phyloP scores from a whole-genome alignment of 2,888 invertebrate genomes.

The Archaeoteleia sp. region DNA sequence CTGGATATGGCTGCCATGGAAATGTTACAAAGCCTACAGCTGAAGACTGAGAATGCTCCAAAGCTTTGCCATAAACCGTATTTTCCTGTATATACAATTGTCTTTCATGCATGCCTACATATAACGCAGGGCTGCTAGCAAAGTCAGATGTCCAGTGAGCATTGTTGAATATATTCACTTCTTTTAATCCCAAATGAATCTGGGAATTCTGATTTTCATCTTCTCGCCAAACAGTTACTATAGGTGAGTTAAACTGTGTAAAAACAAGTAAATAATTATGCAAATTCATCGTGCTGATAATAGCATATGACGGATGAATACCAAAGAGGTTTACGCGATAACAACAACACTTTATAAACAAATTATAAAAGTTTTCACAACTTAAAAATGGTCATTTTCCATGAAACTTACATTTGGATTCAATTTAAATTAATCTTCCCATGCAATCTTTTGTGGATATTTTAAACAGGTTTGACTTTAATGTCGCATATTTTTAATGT shows the following conservation, averaged over 20 bases:
- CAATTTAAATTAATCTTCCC: too few relatives aligned
- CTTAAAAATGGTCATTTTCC: too few relatives aligned
- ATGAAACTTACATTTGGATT: too few relatives aligned
- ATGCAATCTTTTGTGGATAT: too few relatives aligned
- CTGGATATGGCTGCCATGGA: constrained; percentile 86
- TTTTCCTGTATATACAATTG: constrained; percentile 79
- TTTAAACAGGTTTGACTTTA: too few relatives aligned
- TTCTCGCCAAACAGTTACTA: constrained; percentile 92
- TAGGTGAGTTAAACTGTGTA: constrained; percentile 86
- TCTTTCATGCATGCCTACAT: constrained; percentile 88
- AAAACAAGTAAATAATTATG: constrained; percentile 1
- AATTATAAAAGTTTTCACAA: too few relatives aligned
- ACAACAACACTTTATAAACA: too few relatives aligned
- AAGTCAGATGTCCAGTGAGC: constrained; percentile 76
- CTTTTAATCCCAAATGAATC: constrained; percentile 76
- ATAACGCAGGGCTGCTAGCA: constrained; percentile 81
- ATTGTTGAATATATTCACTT: constrained; percentile 84
- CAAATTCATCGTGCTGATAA: constrained; percentile 12
- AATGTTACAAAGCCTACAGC: constrained; percentile 73
- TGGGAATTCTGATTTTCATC: constrained; percentile 71
- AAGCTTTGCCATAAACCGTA: constrained; percentile 53
- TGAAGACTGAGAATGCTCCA: constrained; percentile 51
- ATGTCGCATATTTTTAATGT: too few relatives aligned
- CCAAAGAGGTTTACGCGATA: too few relatives aligned
- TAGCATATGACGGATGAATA: too few relatives aligned